Evolutionary conservation across 2,888 invertebrate genomes (phyloP).

Genomic region (Colostygia pectinataria): DNA sequence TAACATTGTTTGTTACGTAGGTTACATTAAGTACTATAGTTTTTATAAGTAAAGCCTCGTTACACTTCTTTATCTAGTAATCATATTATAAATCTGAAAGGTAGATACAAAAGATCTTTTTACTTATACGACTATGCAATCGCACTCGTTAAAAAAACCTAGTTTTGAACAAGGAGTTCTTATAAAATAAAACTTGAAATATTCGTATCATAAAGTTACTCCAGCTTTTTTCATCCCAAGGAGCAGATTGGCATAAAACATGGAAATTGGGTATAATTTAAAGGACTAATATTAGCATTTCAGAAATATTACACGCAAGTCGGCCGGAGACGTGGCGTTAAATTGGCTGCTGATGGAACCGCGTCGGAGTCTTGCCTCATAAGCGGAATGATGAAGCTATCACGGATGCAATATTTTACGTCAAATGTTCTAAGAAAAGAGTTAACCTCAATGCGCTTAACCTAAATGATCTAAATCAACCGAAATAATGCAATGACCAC

Average conservation of each 20-base stretch:
- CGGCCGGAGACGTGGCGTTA: conserved; percentile 69
- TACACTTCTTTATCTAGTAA: too few species aligned
- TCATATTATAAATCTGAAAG: too few species aligned
- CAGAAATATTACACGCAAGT: conserved; percentile 58
- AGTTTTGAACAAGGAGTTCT: not conserved
- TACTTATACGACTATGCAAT: too few species aligned
- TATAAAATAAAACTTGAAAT: not conserved
- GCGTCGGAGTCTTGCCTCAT: conserved; percentile 30
- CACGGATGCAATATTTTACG: conserved; percentile 22
- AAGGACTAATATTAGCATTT: conserved; percentile 39
- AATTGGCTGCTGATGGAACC: conserved; percentile 63
- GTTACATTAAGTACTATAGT: too few species aligned
- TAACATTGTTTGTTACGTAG: too few species aligned
- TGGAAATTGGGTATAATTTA: conserved; percentile 19
- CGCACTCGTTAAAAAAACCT: too few species aligned
- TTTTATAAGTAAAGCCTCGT: too few species aligned
- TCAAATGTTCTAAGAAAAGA: not conserved
- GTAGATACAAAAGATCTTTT: too few species aligned
- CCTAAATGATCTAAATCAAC: too few species aligned
- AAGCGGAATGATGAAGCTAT: conserved; percentile 28
- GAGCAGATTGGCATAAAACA: conserved; percentile 18
- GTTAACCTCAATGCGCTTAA: too few species aligned
- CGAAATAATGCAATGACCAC: too few species aligned
- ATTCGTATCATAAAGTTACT: conserved; percentile 6
- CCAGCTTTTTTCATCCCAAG: conserved; percentile 1